Evolutionary conservation across 2,888 invertebrate genomes (phyloP).

Genomic region (Marasmarcha lunaedactyla): DNA sequence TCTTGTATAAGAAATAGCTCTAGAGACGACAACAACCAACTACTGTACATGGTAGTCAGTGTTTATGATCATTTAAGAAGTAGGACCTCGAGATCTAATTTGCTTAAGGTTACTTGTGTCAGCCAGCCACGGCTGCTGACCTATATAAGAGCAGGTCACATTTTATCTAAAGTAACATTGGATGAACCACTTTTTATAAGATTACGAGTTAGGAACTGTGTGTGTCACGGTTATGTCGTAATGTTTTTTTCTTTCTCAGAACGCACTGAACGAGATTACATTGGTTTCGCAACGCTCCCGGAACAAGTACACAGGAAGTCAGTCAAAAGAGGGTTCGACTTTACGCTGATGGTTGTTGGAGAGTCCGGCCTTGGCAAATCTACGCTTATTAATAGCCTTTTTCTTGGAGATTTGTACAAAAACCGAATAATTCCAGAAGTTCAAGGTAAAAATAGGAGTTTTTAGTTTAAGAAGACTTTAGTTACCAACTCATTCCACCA

Average conservation of each 20-base stretch:
- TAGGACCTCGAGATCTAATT: not conserved
- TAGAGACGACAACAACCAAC: too few species aligned
- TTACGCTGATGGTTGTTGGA: conserved; percentile 96
- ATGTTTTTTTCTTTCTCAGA: conserved; percentile 28
- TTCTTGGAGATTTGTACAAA: conserved; percentile 93
- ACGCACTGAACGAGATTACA: conserved; percentile 81
- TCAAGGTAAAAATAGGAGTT: too few species aligned
- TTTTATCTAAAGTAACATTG: not conserved
- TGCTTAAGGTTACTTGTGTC: not conserved
- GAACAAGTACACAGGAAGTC: conserved; percentile 97
- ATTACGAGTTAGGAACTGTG: not conserved
- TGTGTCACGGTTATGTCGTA: not conserved
- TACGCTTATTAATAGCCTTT: conserved; percentile 93
- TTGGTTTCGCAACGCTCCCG: conserved; percentile 95
- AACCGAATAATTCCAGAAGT: conserved; percentile 81
- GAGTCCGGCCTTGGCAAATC: conserved; percentile 96
- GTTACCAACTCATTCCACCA: too few species aligned
- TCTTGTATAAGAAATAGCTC: too few species aligned
- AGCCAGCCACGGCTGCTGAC: not conserved
- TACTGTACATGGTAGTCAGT: too few species aligned
- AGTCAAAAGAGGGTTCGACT: conserved; percentile 95
- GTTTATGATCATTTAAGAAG: too few species aligned
- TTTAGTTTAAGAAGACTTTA: too few species aligned
- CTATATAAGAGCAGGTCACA: not conserved
- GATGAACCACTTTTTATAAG: not conserved